phyloP scores from a whole-genome alignment of 2,113 vertebrate genomes.

The Pogonocichla stellata region DNA sequence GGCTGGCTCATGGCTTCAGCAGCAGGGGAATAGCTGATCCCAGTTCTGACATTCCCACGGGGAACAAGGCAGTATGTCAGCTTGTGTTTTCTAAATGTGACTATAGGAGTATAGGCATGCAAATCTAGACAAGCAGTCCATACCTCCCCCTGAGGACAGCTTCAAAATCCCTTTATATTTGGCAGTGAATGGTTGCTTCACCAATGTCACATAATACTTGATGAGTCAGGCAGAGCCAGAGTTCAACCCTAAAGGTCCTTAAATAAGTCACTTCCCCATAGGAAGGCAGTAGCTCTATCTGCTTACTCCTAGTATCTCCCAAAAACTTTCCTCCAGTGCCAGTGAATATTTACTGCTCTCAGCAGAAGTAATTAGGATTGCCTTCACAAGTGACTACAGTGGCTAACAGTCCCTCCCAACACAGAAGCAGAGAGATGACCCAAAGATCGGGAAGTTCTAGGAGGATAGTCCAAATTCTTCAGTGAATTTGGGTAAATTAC shows the following conservation, averaged over 20 bases:
- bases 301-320: neutral
- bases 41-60: neutral
- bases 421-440: neutral
- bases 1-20: neutral
- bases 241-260: neutral
- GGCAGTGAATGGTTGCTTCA: neutral
- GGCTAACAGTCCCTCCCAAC: neutral
- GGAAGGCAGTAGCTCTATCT: neutral
- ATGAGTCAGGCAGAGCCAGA: neutral
- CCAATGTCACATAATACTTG: neutral
- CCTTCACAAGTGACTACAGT: neutral
- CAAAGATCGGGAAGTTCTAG: neutral
- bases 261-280: neutral
- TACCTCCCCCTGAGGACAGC: neutral
- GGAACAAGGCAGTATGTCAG: neutral
- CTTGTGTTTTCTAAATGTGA: neutral
- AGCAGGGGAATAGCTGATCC: neutral
- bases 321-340: neutral
- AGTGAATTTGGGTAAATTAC: constrained; percentile 7
- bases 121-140: neutral
- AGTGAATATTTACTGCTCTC: neutral
- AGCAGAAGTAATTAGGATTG: neutral
- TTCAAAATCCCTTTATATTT: neutral
- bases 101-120: neutral
- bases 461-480: neutral